Percentiles rank a stretch among this genome's conserved stretches.
These are phyloP conservation scores for Stenurella melanura DNA, from an alignment of 2,888 invertebrate genomes.

Conservation along the genomic window DNA sequence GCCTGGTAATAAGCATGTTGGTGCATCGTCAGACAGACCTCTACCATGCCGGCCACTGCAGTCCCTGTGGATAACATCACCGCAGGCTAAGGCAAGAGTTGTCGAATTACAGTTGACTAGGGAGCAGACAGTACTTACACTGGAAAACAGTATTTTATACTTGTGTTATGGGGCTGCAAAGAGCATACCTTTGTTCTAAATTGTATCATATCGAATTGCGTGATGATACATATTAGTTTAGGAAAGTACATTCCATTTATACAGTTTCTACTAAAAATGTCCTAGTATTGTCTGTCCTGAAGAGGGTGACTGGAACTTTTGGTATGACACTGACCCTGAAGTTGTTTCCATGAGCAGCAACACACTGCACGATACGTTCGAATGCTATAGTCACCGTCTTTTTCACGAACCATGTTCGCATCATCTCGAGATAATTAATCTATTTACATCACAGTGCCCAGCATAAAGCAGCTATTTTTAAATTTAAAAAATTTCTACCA, in stretches of 20 bases:
- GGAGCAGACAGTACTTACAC: slow-evolving; percentile 12
- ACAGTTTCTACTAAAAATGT: neutral
- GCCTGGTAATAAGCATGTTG: slow-evolving; percentile 64
- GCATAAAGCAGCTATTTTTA: no score
- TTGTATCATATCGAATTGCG: neutral
- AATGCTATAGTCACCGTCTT: no score
- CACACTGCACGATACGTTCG: no score
- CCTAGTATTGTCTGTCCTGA: no score
- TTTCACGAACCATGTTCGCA: no score
- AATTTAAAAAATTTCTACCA: no score
- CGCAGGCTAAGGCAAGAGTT: slow-evolving; percentile 50
- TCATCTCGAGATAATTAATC: no score
- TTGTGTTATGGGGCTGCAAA: neutral
- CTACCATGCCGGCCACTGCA: slow-evolving; percentile 44
- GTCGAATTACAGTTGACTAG: slow-evolving; percentile 36
- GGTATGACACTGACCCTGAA: no score
- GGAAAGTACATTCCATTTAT: neutral
- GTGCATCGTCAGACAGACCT: slow-evolving; percentile 51
- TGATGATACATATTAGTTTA: neutral
- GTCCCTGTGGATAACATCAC: slow-evolving; percentile 53
- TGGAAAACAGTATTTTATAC: slow-evolving; percentile 13
- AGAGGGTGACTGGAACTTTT: no score
- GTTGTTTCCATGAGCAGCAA: no score
- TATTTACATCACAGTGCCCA: no score
- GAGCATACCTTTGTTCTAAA: neutral